Evolutionary conservation across 2,888 invertebrate genomes (phyloP), one percentile per base, ranked within the genome.

Genomic region (Tricholauxania praeusta): DNA sequence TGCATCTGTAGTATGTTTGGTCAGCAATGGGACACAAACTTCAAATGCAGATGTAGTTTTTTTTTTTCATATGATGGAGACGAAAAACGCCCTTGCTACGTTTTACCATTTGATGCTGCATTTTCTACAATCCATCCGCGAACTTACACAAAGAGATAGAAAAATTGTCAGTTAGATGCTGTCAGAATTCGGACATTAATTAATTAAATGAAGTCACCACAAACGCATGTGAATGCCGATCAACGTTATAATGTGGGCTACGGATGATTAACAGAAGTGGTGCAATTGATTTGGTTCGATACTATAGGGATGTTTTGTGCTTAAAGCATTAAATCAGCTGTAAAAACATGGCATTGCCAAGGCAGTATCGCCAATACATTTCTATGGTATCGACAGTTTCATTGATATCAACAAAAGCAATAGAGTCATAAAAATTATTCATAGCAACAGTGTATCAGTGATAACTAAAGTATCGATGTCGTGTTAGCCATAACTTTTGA

Each of bases 111-210:
- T 39, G 39, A 39, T 39, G 39, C 1, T 39, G 39, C 39, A 10
- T 39, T 39, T 39, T 7, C 10, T 39, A 10, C 39, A 39, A 39
- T 39, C 39, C 39, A 39, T 39, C 10, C 39, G 10, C 39, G 39
- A 39, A 39, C 2, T 39, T 39, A 2, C 39, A 39, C 39, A 39
- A 39, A 39, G 49, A 4, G 12, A 17, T 19, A 49, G 64, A 32
- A 7, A 12, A 32, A 17, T 32, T 51, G 60, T 17, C 51, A 49
- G 12, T 57, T 22, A 47, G 57, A 57, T 39, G 68, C 69, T 69
- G 69, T 62, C 69, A 69, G 51, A 69, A 69, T 22, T 39, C 32
- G 60, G 32, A 47, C 69, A 19, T 52, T 69, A 69, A 69, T 69
- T 69, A 62, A 69, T 69, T 60, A 39, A 69, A 60, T n/a, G 32